Conservation (phyloP, 2,888 invertebrate genomes). For the Herminia tarsipennalis region DNA sequence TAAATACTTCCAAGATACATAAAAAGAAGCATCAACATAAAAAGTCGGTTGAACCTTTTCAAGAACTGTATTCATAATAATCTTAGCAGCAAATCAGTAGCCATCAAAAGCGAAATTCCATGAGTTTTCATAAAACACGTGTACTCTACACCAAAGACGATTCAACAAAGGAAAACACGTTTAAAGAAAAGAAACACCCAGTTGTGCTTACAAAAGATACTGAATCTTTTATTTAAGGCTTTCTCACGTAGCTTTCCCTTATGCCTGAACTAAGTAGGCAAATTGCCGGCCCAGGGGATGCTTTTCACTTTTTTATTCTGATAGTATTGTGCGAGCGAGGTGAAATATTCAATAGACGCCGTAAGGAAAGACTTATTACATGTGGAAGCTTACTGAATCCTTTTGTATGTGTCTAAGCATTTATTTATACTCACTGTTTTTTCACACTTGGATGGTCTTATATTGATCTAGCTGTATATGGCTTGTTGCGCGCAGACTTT, state of each 20-base stretch:
- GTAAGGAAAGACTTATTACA: conserved; percentile 22
- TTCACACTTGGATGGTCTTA: not conserved
- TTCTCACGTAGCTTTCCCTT: conserved; percentile 20
- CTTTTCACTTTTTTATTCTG: conserved; percentile 27
- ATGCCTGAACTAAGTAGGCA: conserved; percentile 30
- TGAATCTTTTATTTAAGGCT: conserved; percentile 30
- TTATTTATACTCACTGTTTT: not conserved
- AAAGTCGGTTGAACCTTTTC: too few relatives aligned
- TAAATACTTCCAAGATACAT: too few relatives aligned
- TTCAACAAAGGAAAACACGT: too few relatives aligned
- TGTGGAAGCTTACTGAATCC: not conserved
- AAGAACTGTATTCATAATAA: too few relatives aligned
- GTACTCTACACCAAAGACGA: too few relatives aligned
- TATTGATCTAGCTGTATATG: not conserved
- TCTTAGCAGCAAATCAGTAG: too few relatives aligned
- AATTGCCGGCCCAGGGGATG: conserved; percentile 33
- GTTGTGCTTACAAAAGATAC: not conserved
- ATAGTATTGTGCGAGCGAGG: conserved; percentile 12
- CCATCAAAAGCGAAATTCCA: too few relatives aligned
- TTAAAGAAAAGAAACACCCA: not conserved
- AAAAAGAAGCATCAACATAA: too few relatives aligned
- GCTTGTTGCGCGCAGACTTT: not conserved
- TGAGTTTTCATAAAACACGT: too few relatives aligned
- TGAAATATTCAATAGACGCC: conserved; percentile 30
- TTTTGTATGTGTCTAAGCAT: not conserved